Evolutionary conservation across 1,140 invertebrate genomes (phyloP).

Genomic region (Gonatopus flavifemur): DNA sequence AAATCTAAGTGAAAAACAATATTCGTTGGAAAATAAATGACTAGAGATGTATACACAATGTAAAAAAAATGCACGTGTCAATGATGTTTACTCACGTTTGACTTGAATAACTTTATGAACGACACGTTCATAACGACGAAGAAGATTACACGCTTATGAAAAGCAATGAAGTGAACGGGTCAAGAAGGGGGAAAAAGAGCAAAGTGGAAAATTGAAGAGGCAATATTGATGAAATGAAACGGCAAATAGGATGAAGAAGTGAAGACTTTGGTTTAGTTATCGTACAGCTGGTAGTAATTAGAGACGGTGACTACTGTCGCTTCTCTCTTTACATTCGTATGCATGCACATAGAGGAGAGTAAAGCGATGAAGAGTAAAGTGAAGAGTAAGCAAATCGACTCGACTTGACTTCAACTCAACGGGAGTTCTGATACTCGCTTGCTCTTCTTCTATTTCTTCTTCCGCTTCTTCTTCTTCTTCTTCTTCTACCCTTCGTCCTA

Average conservation of each 20-base stretch:
- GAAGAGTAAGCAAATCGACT: too few relatives aligned
- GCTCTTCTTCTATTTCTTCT: neutral
- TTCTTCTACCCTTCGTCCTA: neutral
- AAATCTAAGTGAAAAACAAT: too few relatives aligned
- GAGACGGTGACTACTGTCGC: conserved; percentile 4
- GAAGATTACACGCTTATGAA: neutral
- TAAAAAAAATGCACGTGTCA: too few relatives aligned
- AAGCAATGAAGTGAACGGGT: neutral
- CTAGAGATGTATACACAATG: too few relatives aligned
- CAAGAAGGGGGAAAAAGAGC: neutral
- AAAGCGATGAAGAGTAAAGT: conserved; percentile 15
- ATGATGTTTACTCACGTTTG: too few relatives aligned
- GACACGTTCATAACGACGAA: too few relatives aligned
- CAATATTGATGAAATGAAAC: neutral
- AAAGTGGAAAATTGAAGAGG: neutral
- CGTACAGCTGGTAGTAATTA: conserved; percentile 25
- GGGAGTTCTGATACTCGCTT: too few relatives aligned
- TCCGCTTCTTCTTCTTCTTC: neutral
- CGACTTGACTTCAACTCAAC: too few relatives aligned
- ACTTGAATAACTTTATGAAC: too few relatives aligned
- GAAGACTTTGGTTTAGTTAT: too few relatives aligned
- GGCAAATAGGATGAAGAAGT: too few relatives aligned
- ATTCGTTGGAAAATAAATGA: too few relatives aligned
- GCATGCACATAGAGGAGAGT: conserved; percentile 23
- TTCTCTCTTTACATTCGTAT: conserved; percentile 25